phyloP scores from a whole-genome alignment of 2,888 invertebrate species.

The Gortyna flavago region DNA sequence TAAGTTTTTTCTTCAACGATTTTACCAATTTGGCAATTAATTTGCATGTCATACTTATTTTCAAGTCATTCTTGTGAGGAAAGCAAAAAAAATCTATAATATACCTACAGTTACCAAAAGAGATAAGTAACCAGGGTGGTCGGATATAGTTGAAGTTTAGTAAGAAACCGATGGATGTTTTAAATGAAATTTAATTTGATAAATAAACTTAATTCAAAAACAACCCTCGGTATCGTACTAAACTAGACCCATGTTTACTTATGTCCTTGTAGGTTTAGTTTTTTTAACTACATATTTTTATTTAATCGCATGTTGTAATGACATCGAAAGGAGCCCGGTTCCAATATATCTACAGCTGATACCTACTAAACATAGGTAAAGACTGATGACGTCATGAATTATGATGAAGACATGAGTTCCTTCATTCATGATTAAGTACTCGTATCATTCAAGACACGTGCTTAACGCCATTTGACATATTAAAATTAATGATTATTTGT shows the following conservation, averaged over 20 bases:
- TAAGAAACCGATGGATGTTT: too few relatives aligned
- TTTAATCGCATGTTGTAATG: background rate
- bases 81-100: too few relatives aligned
- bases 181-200: too few relatives aligned
- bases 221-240: too few relatives aligned
- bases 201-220: too few relatives aligned
- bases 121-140: too few relatives aligned
- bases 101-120: background rate
- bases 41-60: constrained; percentile 9
- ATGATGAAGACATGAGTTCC: constrained; percentile 16
- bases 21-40: background rate
- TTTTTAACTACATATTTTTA: background rate
- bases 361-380: background rate
- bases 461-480: constrained; percentile 38
- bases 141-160: too few relatives aligned
- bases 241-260: too few relatives aligned
- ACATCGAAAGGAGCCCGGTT: background rate
- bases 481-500: constrained; percentile 47
- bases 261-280: too few relatives aligned
- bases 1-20: background rate
- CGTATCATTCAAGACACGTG: constrained; percentile 45
- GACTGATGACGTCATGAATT: constrained; percentile 16
- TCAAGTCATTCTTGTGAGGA: background rate
- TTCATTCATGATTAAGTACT: constrained; percentile 45
- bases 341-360: background rate